Evolutionary conservation across 2,797 vertebrate genomes (phyloP), one percentile per base, ranked within the genome.

Genomic region (Anabacerthia variegaticeps): DNA sequence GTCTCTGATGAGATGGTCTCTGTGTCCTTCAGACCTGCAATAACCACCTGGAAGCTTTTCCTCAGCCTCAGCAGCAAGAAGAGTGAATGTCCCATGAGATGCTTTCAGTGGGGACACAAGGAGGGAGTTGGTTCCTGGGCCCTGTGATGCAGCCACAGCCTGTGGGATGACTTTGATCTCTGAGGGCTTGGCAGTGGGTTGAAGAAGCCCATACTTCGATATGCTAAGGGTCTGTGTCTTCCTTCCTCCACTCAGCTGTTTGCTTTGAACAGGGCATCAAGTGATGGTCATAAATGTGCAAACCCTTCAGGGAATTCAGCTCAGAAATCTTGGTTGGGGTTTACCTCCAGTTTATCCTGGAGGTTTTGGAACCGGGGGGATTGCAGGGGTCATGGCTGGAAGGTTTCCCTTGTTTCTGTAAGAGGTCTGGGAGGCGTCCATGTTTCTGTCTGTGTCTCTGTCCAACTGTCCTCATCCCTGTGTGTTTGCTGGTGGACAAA

Each of bases 401-500:
- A 51, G 14, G 17, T 36, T 52, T 43, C 13, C 26, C 30, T 37
- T 23, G 4, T 46, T 73, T 43, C 72, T 36, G 24, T 17, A 5
- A 19, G 68, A 32, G 16, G 2, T 39, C 12, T 14, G 12, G 12
- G 6, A 9, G 19, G 5, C n/a, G 24, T 10, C 14, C 2, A 4
- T 13, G 21, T 46, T 19, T 37, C 44, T 2, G 49, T 51, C n/a
- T 3, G 7, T 36, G 55, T 34, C 14, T 34, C n/a, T 34, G 55
- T 34, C 55, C n/a, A 36, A 16, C 67, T 9, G 11, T 61, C 52
- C 11, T 6, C 14, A 2, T 43, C 55, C 49, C 41, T 6, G 24
- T 0, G 0, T 10, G 28, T 26, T 41, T 67, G 15, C 48, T 30
- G 78, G 41, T 6, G 44, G 37, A 3, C 27, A 1, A 0, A 1